A percentile compares a stretch with the other conserved stretches of the same genome.
These are phyloP conservation scores for Pelmatolapia mariae DNA, from an alignment of 2,113 vertebrate species.

Conservation along the genomic window DNA sequence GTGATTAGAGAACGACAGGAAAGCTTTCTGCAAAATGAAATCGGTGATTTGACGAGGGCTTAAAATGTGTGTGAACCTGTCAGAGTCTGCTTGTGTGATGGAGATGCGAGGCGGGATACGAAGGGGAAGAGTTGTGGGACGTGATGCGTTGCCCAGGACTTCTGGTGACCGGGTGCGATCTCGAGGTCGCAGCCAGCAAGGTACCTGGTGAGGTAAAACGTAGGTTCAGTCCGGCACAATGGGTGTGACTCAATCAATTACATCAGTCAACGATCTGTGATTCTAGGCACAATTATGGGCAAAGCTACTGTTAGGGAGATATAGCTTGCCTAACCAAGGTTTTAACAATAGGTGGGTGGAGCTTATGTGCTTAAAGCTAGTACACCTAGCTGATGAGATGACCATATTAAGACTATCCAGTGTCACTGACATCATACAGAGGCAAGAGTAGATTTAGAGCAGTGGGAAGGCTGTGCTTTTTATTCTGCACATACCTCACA, in stretches of 20 bases:
- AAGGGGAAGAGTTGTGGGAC: conserved; percentile 79
- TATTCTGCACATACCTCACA: background rate
- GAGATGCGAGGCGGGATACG: conserved; percentile 78
- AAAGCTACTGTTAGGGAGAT: background rate
- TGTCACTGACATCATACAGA: background rate
- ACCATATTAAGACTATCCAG: background rate
- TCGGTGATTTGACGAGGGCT: background rate
- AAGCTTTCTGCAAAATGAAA: background rate
- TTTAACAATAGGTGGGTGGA: background rate
- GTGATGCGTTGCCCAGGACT: conserved; percentile 49
- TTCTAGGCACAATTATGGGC: background rate
- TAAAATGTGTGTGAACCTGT: conserved; percentile 65
- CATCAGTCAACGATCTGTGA: background rate
- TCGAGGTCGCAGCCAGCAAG: conserved; percentile 73
- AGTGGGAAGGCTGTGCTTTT: background rate
- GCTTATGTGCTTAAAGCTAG: background rate
- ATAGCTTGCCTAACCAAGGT: background rate
- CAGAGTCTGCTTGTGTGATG: conserved; percentile 72
- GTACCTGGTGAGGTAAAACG: conserved; percentile 51
- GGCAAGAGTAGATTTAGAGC: background rate
- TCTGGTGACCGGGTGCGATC: conserved; percentile 74
- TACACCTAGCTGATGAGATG: background rate
- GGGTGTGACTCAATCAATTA: background rate
- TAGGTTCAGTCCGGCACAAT: background rate
- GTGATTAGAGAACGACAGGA: background rate